Base-by-base conservation (phyloP, 2,113 vertebrate species). In the Theristicus caerulescens region DNA sequence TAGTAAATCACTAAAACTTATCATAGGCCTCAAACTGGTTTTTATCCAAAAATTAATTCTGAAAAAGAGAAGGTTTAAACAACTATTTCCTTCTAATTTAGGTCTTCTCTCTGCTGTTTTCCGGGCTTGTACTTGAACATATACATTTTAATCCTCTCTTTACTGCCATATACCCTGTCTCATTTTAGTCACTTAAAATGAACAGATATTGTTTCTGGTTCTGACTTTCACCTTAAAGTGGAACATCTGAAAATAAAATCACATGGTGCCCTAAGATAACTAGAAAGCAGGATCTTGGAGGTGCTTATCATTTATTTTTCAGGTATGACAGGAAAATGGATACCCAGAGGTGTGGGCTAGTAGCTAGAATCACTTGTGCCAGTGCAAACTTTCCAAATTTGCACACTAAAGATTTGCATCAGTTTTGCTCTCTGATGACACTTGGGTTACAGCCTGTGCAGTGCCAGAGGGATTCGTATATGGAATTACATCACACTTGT, bases 391-490 rank as follows among this genome's bases (percentile, higher is more conserved):
- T 77, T 71, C 51, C 6, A 55, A 42, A 82, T 76, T 78, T 51
- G 32, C 54, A 47, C 14, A 42, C 11, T 27, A 42, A 58, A 82
- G 54, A 4, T 32, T 55, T 57, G 9, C 15, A 51, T 9, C 3
- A 10, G 3, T 3, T 79, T 86, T 54, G 1, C 2, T 74, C 7
- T 84, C 22, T 59, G 7, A 14, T 77, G 11, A 13, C 13, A 5
- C 5, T 58, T 36, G 44, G 5, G 18, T 36, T 55, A 47, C 19
- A 40, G 16, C 11, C 20, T 74, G 32, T 61, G 27, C 52, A 70
- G 19, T 13, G 3, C 8, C 3, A 1, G 11, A 42, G 18, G 25
- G 4, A 69, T 65, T 86, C 1, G 0, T 15, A 13, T 7, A 6
- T 26, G 16, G 20, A 86, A 59, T 72, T 59, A 42, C 3, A 1